Base-by-base conservation (phyloP, 2,888 invertebrate species). In the Zhuqinia jingwanae region DNA sequence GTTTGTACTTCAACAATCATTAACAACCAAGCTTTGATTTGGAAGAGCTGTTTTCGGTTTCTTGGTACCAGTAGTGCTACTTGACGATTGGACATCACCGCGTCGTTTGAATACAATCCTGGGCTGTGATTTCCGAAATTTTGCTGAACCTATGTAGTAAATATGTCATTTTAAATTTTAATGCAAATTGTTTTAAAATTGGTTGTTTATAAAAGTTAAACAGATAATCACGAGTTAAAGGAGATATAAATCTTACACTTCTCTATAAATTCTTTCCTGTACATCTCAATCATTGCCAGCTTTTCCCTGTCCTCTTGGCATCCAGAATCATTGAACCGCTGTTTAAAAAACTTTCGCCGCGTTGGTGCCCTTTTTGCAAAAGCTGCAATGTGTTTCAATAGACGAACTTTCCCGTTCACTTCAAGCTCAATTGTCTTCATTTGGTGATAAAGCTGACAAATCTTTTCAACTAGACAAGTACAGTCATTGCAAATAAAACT, bases 311-410 rank as follows among this genome's bases (percentile, higher is more conserved):
- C 79, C 1, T 50, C 30, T 15, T 0, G 13, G 1, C 15, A 27
- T 0, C 27, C 79, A 47, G 45, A 22, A 42, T 45, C 47, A 22
- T 22, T 36, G 30, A 79, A 79, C 13, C 17, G 79, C 6, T 63
- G 30, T 47, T n/a, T 15, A 30, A 79, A 79, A 2, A 63, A n/a
- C 20, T 79, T 79, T 11, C 1, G n/a, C 20, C 79, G 27, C 2
- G 65, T 65, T 0, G 65, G 50, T 6, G 79, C 79, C n/a, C 79
- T 79, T 11, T 79, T 63, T 8, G 79, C 63, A 65, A 79, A 79
- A 6, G 79, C 79, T 65, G 50, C 65, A 0, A 79, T 50, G 6
- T 10, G 63, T 36, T 53, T 63, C 1, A 79, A 65, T 22, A 65
- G 63, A 10, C 79, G 79, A 47, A 47, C 20, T 13, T 65, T 47